Percentiles rank a stretch among this genome's conserved stretches.
Evolutionary conservation across 1,140 invertebrate species (phyloP).

Genomic region (Drosophila orosa): DNA sequence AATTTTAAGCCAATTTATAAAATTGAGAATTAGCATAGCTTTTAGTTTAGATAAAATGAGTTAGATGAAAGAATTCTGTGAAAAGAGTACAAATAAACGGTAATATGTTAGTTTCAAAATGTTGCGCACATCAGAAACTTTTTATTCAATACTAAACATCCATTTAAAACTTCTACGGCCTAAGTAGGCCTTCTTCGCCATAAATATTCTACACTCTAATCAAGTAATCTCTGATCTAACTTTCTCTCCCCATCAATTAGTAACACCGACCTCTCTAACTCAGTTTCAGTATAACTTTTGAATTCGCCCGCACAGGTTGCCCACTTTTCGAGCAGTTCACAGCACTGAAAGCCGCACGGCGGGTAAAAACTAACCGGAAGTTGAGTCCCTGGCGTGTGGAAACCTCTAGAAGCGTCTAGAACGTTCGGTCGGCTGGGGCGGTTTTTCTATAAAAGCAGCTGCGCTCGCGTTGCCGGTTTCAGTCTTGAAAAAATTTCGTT

Average conservation of each 20-base stretch:
- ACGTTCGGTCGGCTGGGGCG: conserved; percentile 23
- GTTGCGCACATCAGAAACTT: no score
- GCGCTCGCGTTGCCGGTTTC: conserved; percentile 28
- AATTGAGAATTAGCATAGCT: no score
- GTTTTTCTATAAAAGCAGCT: conserved; percentile 58
- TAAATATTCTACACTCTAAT: neutral
- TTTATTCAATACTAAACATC: no score
- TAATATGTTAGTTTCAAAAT: no score
- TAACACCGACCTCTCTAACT: neutral
- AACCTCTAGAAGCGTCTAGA: conserved; percentile 64
- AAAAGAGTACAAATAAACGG: no score
- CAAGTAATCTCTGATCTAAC: neutral
- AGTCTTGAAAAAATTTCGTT: conserved; percentile 67
- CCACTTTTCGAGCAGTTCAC: conserved; percentile 4
- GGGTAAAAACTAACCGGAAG: conserved; percentile 41
- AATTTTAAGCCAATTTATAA: no score
- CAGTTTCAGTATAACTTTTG: conserved; percentile 18
- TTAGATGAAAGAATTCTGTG: no score
- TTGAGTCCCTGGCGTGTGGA: conserved; percentile 58
- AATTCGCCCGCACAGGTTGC: conserved; percentile 20
- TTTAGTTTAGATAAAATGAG: no score
- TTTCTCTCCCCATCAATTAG: neutral
- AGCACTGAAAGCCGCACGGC: conserved; percentile 10
- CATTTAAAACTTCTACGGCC: no score
- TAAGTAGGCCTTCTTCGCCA: neutral